Base-by-base conservation (phyloP, 92 coral and sea anemone genomes). In the Diadumene lineata region DNA sequence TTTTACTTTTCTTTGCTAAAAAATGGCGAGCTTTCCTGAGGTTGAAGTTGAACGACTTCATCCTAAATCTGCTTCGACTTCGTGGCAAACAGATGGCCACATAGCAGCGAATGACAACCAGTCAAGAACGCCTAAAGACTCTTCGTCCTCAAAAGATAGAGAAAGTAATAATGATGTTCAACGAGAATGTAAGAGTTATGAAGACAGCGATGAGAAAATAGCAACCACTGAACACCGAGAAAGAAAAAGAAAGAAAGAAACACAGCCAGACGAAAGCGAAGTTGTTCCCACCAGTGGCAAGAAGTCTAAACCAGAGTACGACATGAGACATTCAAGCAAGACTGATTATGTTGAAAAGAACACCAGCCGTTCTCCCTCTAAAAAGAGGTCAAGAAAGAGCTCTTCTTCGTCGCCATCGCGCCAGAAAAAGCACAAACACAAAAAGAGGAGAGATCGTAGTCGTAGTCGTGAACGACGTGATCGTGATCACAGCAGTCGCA, bases 391-490 rank as follows among this genome's bases (percentile, higher is more conserved):
- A 15, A 29, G 31, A 31, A 62, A 62, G 27, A 27, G 68, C 31
- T 28, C 29, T 16, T 18, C 27, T 11, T 15, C 64, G 7, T 26
- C 43, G 19, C 18, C 38, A 28, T 62, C 68, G 31, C 24, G 21
- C 7, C 68, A 62, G 21, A 62, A 62, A 43, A 26, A 29, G 11
- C 38, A 62, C 6, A 62, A 62, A 29, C 68, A 69, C 34, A 55
- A 69, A 66, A 66, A 50, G 43, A 69, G 62, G 24, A 69, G n/a
- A n/a, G n/a, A n/a, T n/a, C n/a, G n/a, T n/a, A n/a, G 74, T 67
- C 74, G 27, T 1, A 48, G 34, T 18, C 74, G 62, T 4, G 61
- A 69, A 25, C 61, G 74, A 43, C 72, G 62, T 4, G 61, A 69
- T 15, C 61, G 74, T 22, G 56, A 67, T 7, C 57, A 38, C 25